Conservation (phyloP, 64 coral and sea anemone genomes). For the Porites australiensis region DNA sequence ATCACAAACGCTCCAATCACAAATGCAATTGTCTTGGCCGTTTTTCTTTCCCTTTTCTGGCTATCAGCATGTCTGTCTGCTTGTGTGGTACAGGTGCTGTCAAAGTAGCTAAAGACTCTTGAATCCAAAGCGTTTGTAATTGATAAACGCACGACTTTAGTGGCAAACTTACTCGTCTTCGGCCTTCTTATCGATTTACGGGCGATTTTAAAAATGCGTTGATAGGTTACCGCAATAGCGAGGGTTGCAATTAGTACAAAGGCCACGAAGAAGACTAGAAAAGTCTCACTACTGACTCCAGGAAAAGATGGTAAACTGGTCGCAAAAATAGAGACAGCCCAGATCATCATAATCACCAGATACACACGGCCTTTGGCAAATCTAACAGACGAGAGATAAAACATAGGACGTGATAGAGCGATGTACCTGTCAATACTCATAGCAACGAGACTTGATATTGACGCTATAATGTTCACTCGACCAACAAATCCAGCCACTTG, state of each 20-base stretch:
- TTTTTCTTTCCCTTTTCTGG: constrained; percentile 76
- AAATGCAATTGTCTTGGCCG: constrained; percentile 85
- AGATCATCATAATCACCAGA: constrained; percentile 62
- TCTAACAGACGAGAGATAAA: constrained; percentile 77
- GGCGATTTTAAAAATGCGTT: constrained; percentile 86
- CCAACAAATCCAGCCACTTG: constrained; percentile 90
- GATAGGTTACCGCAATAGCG: constrained; percentile 78
- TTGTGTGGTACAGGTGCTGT: constrained; percentile 36
- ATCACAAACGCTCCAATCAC: constrained; percentile 85
- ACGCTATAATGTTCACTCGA: constrained; percentile 89
- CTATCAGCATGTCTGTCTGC: constrained; percentile 9
- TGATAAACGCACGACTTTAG: constrained; percentile 64
- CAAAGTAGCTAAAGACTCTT: background rate
- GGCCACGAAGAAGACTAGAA: constrained; percentile 81
- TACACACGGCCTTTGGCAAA: constrained; percentile 66
- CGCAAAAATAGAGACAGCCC: constrained; percentile 73
- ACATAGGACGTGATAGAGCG: constrained; percentile 70
- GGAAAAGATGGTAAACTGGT: constrained; percentile 86
- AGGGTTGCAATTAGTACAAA: constrained; percentile 80
- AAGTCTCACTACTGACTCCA: constrained; percentile 78
- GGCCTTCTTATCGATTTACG: constrained; percentile 38
- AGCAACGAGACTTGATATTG: constrained; percentile 81
- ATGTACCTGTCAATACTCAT: constrained; percentile 89
- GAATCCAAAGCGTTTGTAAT: constrained; percentile 59
- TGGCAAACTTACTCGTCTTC: constrained; percentile 25